phyloP scores from a whole-genome alignment of 2,797 vertebrate genomes.

The Taenioides sp. region DNA sequence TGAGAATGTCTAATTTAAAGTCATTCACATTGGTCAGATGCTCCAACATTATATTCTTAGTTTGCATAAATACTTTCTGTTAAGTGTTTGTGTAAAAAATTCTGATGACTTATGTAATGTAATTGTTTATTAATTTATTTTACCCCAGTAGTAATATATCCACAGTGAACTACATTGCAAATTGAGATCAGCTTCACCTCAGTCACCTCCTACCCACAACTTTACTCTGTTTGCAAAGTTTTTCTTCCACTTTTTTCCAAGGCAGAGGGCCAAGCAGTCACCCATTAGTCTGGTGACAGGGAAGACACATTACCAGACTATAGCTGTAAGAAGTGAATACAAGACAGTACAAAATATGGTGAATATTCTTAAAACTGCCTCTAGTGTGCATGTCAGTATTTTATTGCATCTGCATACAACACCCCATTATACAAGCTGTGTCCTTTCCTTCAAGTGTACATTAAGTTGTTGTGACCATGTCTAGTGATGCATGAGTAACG shows the following conservation, averaged over 20 bases:
- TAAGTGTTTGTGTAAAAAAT: background rate
- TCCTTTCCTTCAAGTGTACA: slow-evolving; percentile 38
- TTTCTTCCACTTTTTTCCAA: slow-evolving; percentile 83
- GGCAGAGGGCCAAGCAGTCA: slow-evolving; percentile 82
- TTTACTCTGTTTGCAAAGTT: slow-evolving; percentile 80
- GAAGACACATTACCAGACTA: slow-evolving; percentile 82
- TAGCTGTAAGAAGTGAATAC: slow-evolving; percentile 83
- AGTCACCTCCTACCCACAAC: slow-evolving; percentile 49
- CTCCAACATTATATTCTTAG: background rate
- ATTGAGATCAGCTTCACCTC: slow-evolving; percentile 55
- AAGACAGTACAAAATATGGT: slow-evolving; percentile 84
- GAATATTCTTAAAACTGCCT: slow-evolving; percentile 81
- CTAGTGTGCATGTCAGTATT: slow-evolving; percentile 84
- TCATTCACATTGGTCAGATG: background rate
- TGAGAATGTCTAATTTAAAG: background rate
- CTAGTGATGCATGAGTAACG: slow-evolving; percentile 22
- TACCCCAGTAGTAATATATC: background rate
- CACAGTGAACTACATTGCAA: slow-evolving; percentile 12
- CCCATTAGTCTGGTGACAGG: slow-evolving; percentile 83
- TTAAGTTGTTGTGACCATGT: slow-evolving; percentile 31
- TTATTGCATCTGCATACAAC: slow-evolving; percentile 78
- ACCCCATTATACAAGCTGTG: slow-evolving; percentile 57
- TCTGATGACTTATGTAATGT: background rate
- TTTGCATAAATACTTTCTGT: background rate
- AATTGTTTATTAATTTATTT: background rate